Base-by-base conservation (phyloP, 2,888 invertebrate genomes). In the Cryptus armator region DNA sequence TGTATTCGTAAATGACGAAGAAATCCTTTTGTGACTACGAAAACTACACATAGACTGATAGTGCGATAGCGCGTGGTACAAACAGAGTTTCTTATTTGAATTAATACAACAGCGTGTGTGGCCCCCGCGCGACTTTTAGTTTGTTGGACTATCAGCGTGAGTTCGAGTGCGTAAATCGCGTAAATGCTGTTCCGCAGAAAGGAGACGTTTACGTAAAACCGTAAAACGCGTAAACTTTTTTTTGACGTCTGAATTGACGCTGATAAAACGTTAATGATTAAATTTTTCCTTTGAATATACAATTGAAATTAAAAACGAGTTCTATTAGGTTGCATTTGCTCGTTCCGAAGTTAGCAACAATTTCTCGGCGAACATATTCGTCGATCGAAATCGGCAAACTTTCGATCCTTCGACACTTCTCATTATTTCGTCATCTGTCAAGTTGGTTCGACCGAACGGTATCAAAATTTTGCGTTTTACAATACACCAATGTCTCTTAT, bases 91-190 rank as follows among this genome's bases (percentile, higher is more conserved):
- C 89, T 91, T 90, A 91, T 91, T 91, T 91, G 89, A 91, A 91
- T 91, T 89, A 24, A 24, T 24, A 24, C 87, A 86, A 62, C 90
- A 80, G 87, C 87, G 89, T 91, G 91, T 91, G 90, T 89, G 91
- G 91, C 87, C 91, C 78, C 59, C 51, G 75, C 78, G 77, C 81
- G 88, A 12, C 89, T 87, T 87, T 24, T 24, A 3, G 24, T 3
- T 24, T 24, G 24, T 24, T 2, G 24, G 3, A 24, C 24, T 24
- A 1, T 24, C 24, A 24, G 89, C 87, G 87, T 87, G 67, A 56
- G 67, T 29, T 29, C 43, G 67, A 48, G 72, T 75, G 80, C 68
- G 84, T 85, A 72, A 77, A 81, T 70, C 78, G 84, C 79, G 67
- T 81, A 79, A 59, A 84, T n/a, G 32, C 48, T 43, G 64, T 70